Evolutionary conservation across 1,140 invertebrate species (phyloP).

Genomic region (Steinernema khuongi): DNA sequence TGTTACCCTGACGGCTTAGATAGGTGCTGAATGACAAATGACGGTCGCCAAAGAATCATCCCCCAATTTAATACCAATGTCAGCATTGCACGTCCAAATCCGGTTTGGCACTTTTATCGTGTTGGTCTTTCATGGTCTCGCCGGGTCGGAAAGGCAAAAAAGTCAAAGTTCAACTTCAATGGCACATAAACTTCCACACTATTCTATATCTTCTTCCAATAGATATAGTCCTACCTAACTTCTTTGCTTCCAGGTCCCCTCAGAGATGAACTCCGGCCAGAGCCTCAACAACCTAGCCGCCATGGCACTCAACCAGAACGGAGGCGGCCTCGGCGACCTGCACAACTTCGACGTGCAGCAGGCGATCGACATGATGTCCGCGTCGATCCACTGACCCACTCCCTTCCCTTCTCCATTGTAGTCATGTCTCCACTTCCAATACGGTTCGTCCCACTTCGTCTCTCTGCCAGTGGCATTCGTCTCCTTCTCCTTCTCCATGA

Average conservation of each 20-base stretch:
- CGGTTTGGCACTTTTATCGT: too few relatives aligned
- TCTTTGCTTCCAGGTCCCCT: neutral
- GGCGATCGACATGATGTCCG: constrained; percentile 1
- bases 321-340: neutral
- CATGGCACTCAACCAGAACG: neutral
- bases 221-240: neutral
- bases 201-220: neutral
- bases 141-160: too few relatives aligned
- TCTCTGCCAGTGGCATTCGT: constrained; percentile 1
- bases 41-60: too few relatives aligned
- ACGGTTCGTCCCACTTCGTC: constrained; percentile 1
- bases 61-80: too few relatives aligned
- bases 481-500: neutral
- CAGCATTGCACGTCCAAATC: too few relatives aligned
- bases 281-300: neutral
- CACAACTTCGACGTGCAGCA: constrained; percentile 1
- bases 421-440: neutral
- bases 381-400: neutral
- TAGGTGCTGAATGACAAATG: too few relatives aligned
- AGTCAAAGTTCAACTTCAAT: too few relatives aligned
- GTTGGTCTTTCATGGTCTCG: too few relatives aligned
- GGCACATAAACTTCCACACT: too few relatives aligned
- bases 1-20: too few relatives aligned
- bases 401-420: neutral
- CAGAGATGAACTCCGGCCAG: neutral